phyloP scores from a whole-genome alignment of 2,113 vertebrate species.

The Grus americana region DNA sequence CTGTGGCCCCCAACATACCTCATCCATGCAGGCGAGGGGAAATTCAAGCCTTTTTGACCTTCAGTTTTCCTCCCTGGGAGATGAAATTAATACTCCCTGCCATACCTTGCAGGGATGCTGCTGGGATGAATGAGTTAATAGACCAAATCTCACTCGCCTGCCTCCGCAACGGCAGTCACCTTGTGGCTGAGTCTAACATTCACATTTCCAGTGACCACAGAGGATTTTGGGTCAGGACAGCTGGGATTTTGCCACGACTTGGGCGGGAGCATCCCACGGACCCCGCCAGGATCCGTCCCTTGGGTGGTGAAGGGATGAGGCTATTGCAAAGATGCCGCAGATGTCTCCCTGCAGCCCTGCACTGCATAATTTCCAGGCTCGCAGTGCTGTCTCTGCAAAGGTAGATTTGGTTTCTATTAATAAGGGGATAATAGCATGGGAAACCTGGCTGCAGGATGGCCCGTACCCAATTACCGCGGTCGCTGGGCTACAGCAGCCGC shows the following conservation, averaged over 20 bases:
- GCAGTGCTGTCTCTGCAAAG: constrained; percentile 5
- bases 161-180: rapidly evolving
- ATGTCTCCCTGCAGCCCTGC: neutral
- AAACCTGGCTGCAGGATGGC: constrained; percentile 50
- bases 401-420: constrained; percentile 63
- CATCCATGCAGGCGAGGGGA: rapidly evolving
- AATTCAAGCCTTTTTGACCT: neutral
- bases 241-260: neutral
- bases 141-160: neutral
- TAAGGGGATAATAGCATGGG: constrained; percentile 43
- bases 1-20: rapidly evolving
- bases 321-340: neutral
- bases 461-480: constrained; percentile 10
- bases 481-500: constrained; percentile 15
- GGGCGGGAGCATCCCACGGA: neutral
- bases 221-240: neutral
- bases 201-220: neutral
- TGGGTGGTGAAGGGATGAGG: neutral
- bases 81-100: neutral
- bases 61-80: neutral
- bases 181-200: neutral
- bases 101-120: neutral
- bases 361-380: constrained; percentile 12
- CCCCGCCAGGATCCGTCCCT: neutral
- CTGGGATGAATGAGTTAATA: neutral